Evolutionary conservation across 2,888 invertebrate species (phyloP), one percentile per base, ranked within the genome.

Genomic region (Notocelia uddmanniana): DNA sequence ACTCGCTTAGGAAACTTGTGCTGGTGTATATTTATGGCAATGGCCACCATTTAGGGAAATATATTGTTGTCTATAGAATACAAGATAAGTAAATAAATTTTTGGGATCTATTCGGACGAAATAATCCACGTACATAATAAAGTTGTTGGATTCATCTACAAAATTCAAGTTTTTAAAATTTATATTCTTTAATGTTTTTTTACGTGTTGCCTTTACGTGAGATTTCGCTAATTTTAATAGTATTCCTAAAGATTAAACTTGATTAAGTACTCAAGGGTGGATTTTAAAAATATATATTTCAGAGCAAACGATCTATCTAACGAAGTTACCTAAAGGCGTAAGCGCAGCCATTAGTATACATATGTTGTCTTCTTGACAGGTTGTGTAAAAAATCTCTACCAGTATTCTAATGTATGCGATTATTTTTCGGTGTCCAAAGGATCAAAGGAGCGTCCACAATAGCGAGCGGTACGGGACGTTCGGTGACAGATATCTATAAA

Each of bases 21-120:
- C 2, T 60, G 23, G 45, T 41, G 18, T 41, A 15, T 18, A 23
- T 62, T 69, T 62, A 55, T 69, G 55, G 63, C 45, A 18, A 48
- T 63, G 69, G 31, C 63, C 63, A 63, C 8, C 26, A 55, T 48
- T 50, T 69, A 63, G 69, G 62, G 55, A 63, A 69, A 63, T 21
- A 57, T 55, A 63, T 45, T 55, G 55, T 69, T 62, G 54, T 48
- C 26, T 69, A 69, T 55, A 48, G 19, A 69, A 57, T 69, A 69
- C 62, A 63, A 69, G 54, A 2, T 19, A 57, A 45, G 37, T 37
- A 50, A 57, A 57, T n/a, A 13, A 34, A 57, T 57, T 18, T 34
- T 2, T 3, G 26, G 34, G 57, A 34, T n/a, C 57, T 34, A 34
- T 23, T 23, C 41, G 37, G 21, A 19, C 19, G 34, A 41, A 59